Percentiles rank a stretch among this genome's conserved stretches.
Evolutionary conservation across 2,888 invertebrate species (phyloP).

Genomic region (Sminthurides aquaticus): DNA sequence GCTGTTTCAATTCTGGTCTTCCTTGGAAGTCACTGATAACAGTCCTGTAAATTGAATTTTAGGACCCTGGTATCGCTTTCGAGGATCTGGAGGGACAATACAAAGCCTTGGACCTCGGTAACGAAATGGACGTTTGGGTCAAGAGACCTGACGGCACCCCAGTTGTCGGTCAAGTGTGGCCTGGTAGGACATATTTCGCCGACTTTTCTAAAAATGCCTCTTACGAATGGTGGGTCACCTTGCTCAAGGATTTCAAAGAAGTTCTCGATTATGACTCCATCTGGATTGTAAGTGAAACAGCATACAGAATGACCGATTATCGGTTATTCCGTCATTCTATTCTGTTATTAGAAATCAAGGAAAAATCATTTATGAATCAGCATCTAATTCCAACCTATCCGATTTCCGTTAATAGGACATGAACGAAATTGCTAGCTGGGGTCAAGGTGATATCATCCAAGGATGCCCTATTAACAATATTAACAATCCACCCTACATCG

Average conservation of each 20-base stretch:
- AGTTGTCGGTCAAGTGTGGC: constrained; percentile 32
- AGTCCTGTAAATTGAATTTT: no score
- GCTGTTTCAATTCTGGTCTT: no score
- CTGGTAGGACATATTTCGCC: constrained; percentile 56
- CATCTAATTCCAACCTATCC: not conserved
- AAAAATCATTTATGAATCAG: no score
- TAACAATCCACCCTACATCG: constrained; percentile 64
- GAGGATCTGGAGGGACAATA: constrained; percentile 31
- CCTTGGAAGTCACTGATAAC: no score
- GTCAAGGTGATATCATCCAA: constrained; percentile 47
- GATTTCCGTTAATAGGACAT: constrained; percentile 57
- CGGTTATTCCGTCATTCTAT: no score
- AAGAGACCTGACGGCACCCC: constrained; percentile 36
- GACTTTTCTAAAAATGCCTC: constrained; percentile 71
- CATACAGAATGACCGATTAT: no score
- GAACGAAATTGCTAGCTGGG: constrained; percentile 81
- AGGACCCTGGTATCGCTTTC: constrained; percentile 38
- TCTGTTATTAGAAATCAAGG: no score
- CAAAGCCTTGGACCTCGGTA: constrained; percentile 34
- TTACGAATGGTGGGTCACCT: constrained; percentile 62
- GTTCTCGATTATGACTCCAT: constrained; percentile 66
- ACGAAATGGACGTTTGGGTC: constrained; percentile 42
- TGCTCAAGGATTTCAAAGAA: constrained; percentile 59
- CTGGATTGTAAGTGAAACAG: constrained; percentile 64
- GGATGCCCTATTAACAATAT: constrained; percentile 55